Evolutionary conservation across 2,797 vertebrate species (phyloP).

Genomic region (Sebastes baramenuke): DNA sequence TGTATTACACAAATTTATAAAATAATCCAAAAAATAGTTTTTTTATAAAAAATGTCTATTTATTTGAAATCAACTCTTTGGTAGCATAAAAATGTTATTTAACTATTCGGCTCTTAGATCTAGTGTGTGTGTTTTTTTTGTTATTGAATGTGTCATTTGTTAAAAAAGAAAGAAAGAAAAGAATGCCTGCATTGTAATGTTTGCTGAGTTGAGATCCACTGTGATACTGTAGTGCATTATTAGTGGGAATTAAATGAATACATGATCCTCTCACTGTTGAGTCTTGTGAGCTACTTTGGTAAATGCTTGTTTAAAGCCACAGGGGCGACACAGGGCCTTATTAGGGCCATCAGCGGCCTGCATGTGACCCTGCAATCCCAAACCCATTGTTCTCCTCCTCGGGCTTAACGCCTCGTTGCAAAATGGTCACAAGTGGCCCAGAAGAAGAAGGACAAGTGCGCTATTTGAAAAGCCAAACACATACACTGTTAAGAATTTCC

Average conservation of each 20-base stretch:
- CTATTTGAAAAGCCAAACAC: not conserved
- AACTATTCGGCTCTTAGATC: not conserved
- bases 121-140: not conserved
- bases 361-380: constrained; percentile 6
- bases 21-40: not conserved
- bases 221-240: not conserved
- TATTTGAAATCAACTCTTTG: constrained; percentile 22
- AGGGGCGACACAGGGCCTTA: constrained; percentile 9
- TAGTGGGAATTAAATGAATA: constrained; percentile 49
- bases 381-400: not conserved
- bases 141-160: not conserved
- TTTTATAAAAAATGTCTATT: constrained; percentile 10
- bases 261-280: constrained; percentile 9
- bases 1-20: not conserved
- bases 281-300: constrained; percentile 37
- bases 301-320: constrained; percentile 34
- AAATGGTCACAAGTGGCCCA: not conserved
- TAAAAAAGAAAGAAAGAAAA: not conserved
- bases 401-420: not conserved
- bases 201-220: not conserved
- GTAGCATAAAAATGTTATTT: not conserved
- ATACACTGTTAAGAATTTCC: too few relatives aligned
- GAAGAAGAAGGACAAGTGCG: not conserved
- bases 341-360: constrained; percentile 21
- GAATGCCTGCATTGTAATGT: not conserved